These are phyloP conservation scores for Astreopora myriophthalma DNA, from an alignment of 64 coral and sea anemone species.

Conservation along the genomic window DNA sequence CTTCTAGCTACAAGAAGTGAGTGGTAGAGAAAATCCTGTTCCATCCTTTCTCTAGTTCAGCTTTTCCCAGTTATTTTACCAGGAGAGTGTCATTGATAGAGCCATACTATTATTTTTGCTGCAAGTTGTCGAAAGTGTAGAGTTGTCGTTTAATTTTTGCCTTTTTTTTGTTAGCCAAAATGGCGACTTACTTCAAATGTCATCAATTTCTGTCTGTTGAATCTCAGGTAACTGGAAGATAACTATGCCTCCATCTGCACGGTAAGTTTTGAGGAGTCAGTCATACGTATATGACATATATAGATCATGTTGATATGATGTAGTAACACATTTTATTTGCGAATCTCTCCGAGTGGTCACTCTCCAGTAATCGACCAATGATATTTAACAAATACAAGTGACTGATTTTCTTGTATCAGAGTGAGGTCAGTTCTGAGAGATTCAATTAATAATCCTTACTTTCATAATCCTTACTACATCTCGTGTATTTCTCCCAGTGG, in stretches of 20 bases:
- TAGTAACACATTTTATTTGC: too few species aligned
- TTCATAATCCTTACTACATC: too few species aligned
- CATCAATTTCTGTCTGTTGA: neutral
- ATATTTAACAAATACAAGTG: too few species aligned
- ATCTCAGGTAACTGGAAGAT: constrained; percentile 29
- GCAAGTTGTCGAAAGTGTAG: neutral
- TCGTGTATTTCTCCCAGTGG: too few species aligned
- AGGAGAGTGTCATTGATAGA: neutral
- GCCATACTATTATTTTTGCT: neutral
- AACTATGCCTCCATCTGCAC: constrained; percentile 79
- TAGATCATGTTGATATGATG: too few species aligned
- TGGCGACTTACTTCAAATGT: neutral
- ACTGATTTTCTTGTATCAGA: too few species aligned
- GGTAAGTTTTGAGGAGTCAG: constrained; percentile 51
- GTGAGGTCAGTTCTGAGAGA: too few species aligned
- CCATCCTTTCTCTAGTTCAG: neutral
- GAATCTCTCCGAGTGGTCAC: too few species aligned
- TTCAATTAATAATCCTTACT: too few species aligned
- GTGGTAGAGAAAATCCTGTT: constrained; percentile 21
- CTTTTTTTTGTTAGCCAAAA: too few species aligned
- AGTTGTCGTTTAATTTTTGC: neutral
- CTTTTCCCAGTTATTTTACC: neutral
- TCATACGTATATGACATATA: too few species aligned
- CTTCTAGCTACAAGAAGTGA: constrained; percentile 19
- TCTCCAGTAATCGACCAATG: too few species aligned